Percentiles rank a stretch among this genome's conserved stretches.
phyloP scores from a whole-genome alignment of 2,797 vertebrate species.

The Neoniphon sammara region DNA sequence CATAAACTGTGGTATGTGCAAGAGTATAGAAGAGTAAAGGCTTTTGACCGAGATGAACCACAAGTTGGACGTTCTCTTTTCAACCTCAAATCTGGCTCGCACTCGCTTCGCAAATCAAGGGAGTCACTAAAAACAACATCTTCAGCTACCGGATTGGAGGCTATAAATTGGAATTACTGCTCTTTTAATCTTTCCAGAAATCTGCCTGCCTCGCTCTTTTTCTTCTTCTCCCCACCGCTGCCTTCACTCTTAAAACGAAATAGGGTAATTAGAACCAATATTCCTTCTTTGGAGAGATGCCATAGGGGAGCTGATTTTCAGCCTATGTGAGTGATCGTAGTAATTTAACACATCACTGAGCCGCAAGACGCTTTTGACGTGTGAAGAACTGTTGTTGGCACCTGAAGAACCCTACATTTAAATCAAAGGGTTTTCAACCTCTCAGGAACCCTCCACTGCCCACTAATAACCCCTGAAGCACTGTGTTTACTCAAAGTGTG shows the following conservation, averaged over 20 bases:
- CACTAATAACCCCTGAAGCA: conserved; percentile 56
- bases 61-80: conserved; percentile 33
- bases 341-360: conserved; percentile 62
- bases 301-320: conserved; percentile 49
- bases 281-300: conserved; percentile 46
- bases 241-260: conserved; percentile 45
- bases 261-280: conserved; percentile 62
- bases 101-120: not conserved
- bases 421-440: conserved; percentile 47
- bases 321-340: conserved; percentile 47
- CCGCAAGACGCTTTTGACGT: conserved; percentile 55
- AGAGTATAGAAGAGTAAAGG: conserved; percentile 24
- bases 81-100: conserved; percentile 21
- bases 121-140: conserved; percentile 37
- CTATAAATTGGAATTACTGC: conserved; percentile 60
- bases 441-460: conserved; percentile 37
- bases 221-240: not conserved
- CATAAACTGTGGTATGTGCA: conserved; percentile 20
- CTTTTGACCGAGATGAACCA: conserved; percentile 27
- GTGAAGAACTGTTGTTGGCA: conserved; percentile 54
- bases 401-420: conserved; percentile 35
- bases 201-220: conserved; percentile 35
- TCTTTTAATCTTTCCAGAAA: conserved; percentile 60
- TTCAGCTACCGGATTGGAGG: conserved; percentile 29
- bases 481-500: conserved; percentile 52